Conservation (phyloP, 2,113 vertebrate species). For the Nyctibius bracteatus region DNA sequence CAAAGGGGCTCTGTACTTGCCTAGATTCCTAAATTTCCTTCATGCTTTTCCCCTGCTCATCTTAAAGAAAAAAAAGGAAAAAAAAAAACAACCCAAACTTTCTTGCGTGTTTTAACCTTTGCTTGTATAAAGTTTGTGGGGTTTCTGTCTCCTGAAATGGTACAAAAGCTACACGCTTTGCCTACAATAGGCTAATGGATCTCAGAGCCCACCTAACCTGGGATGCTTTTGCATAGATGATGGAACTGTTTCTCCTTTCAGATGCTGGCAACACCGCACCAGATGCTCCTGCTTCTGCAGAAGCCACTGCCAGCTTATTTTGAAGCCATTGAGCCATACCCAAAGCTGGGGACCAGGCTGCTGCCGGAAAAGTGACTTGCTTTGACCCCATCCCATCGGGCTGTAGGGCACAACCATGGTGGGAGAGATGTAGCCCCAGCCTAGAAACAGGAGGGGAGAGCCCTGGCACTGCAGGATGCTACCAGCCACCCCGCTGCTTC, state of each 20-base stretch:
- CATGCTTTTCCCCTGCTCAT: constrained; percentile 1
- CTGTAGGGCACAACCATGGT: not conserved
- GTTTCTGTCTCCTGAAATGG: not conserved
- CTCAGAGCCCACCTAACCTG: not conserved
- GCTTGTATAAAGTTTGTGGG: not conserved
- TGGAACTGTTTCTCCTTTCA: not conserved
- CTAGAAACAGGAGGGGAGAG: not conserved
- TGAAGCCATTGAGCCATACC: not conserved
- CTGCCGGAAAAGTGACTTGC: not conserved
- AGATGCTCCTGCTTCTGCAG: not conserved
- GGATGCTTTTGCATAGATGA: not conserved
- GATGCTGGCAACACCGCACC: not conserved
- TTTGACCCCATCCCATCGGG: not conserved
- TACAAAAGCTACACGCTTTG: not conserved
- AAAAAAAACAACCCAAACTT: not conserved
- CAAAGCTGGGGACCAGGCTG: not conserved
- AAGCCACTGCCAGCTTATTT: not conserved
- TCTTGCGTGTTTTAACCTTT: not conserved
- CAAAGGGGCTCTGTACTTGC: constrained; percentile 26
- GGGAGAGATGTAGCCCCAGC: not conserved
- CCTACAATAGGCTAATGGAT: not conserved
- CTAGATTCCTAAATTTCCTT: constrained; percentile 23
- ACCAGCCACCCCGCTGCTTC: not conserved
- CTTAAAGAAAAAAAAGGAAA: not conserved
- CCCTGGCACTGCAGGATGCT: fast-evolving